These are phyloP conservation scores for Folsomia candida DNA, from an alignment of 2,888 invertebrate genomes.

Conservation along the genomic window DNA sequence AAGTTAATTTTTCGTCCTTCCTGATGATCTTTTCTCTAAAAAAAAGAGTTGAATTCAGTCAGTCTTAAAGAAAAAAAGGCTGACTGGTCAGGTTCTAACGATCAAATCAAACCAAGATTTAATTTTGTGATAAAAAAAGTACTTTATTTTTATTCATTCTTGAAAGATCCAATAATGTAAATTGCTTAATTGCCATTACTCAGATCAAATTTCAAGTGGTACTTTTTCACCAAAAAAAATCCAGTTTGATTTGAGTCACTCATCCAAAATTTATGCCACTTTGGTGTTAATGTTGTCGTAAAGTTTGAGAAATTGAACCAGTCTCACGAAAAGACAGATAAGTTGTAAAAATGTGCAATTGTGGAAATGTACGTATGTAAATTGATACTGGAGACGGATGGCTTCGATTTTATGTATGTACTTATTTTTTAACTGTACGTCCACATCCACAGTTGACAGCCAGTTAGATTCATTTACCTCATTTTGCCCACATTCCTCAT, in stretches of 20 bases:
- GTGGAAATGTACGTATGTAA: too few relatives aligned
- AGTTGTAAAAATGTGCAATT: slow-evolving; percentile 10
- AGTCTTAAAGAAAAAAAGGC: too few relatives aligned
- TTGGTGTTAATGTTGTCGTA: not conserved
- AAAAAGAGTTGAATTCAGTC: not conserved
- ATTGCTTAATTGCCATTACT: too few relatives aligned
- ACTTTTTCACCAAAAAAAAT: too few relatives aligned
- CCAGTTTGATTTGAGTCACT: not conserved
- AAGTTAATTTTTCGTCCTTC: too few relatives aligned
- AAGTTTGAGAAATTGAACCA: slow-evolving; percentile 6
- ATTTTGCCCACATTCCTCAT: slow-evolving; percentile 15
- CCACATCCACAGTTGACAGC: not conserved
- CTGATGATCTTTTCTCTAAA: not conserved
- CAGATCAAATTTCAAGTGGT: too few relatives aligned
- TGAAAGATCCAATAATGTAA: too few relatives aligned
- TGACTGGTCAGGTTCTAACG: too few relatives aligned
- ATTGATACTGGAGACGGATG: too few relatives aligned
- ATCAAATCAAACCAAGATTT: not conserved
- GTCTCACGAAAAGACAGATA: slow-evolving; percentile 11
- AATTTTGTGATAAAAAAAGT: not conserved
- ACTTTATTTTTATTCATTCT: too few relatives aligned
- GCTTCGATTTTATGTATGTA: too few relatives aligned
- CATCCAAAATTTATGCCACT: not conserved
- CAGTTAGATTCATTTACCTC: not conserved
- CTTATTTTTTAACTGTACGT: too few relatives aligned